Evolutionary conservation across 2,888 invertebrate genomes (phyloP).

Genomic region (Parnassius orleans): DNA sequence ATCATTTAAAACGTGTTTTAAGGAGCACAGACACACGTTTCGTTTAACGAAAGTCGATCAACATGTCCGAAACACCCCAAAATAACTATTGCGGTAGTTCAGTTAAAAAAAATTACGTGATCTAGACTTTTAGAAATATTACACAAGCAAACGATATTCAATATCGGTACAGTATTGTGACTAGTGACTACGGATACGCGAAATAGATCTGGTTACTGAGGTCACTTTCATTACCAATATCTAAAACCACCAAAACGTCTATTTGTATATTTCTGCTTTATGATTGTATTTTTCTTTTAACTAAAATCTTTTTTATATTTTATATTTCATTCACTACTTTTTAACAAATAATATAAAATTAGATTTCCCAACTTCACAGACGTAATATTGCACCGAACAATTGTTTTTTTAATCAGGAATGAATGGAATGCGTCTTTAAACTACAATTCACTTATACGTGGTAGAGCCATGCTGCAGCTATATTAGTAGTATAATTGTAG

Average conservation of each 20-base stretch:
- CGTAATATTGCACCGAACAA: too few species aligned
- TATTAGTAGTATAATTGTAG: too few species aligned
- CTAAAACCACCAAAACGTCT: background rate
- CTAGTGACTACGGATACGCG: background rate
- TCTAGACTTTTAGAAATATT: constrained; percentile 2
- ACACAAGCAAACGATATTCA: constrained; percentile 2
- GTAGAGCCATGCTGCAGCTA: too few species aligned
- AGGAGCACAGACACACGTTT: constrained; percentile 7
- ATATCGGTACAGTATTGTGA: constrained; percentile 5
- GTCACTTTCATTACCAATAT: constrained; percentile 15
- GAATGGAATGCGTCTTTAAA: too few species aligned
- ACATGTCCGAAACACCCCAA: background rate
- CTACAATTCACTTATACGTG: too few species aligned
- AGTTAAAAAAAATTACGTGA: constrained; percentile 11
- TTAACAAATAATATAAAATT: too few species aligned
- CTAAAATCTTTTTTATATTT: too few species aligned
- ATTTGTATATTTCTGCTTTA: background rate
- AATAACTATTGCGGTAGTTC: background rate
- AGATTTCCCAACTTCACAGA: too few species aligned
- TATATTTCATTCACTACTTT: too few species aligned
- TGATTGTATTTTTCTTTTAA: too few species aligned
- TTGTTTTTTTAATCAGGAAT: too few species aligned
- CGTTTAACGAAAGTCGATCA: constrained; percentile 6
- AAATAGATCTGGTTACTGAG: constrained; percentile 6
- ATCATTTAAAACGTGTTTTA: background rate